phyloP scores from a whole-genome alignment of 2,797 vertebrate species.

The Alfaro cultratus region DNA sequence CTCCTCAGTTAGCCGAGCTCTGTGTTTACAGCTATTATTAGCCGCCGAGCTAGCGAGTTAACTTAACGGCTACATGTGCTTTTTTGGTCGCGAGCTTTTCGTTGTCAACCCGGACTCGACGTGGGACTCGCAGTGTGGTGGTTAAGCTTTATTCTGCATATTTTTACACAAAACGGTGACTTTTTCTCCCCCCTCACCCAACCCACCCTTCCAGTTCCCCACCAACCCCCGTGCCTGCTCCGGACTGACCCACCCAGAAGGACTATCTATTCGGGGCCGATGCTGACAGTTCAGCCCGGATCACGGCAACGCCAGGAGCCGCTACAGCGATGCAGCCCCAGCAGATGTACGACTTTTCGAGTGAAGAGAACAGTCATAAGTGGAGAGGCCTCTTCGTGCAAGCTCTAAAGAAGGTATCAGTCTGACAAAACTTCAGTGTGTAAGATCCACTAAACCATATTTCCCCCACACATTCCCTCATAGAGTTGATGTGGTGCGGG shows the following conservation, averaged over 20 bases:
- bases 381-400: constrained; percentile 97
- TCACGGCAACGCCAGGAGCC: constrained; percentile 82
- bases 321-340: constrained; percentile 92
- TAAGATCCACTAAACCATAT: constrained; percentile 20
- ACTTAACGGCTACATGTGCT: constrained; percentile 73
- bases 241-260: constrained; percentile 81
- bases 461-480: neutral
- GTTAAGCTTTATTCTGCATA: constrained; percentile 16
- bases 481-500: constrained; percentile 2
- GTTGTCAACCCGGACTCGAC: constrained; percentile 24
- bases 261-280: constrained; percentile 82
- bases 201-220: neutral
- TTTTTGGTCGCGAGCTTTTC: constrained; percentile 38
- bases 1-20: constrained; percentile 55
- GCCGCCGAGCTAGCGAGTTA: constrained; percentile 68
- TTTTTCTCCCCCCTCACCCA: constrained; percentile 40
- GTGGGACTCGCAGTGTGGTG: constrained; percentile 6
- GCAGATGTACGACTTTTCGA: constrained; percentile 95
- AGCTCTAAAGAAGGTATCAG: constrained; percentile 91
- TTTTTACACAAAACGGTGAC: constrained; percentile 31
- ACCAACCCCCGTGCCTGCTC: constrained; percentile 62
- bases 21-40: constrained; percentile 69
- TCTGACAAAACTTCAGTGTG: neutral
- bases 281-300: constrained; percentile 85
- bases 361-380: constrained; percentile 95